A percentile compares a stretch with the other conserved stretches of the same genome.
phyloP scores from a whole-genome alignment of 2,797 vertebrate genomes.

The Streptopelia turtur region DNA sequence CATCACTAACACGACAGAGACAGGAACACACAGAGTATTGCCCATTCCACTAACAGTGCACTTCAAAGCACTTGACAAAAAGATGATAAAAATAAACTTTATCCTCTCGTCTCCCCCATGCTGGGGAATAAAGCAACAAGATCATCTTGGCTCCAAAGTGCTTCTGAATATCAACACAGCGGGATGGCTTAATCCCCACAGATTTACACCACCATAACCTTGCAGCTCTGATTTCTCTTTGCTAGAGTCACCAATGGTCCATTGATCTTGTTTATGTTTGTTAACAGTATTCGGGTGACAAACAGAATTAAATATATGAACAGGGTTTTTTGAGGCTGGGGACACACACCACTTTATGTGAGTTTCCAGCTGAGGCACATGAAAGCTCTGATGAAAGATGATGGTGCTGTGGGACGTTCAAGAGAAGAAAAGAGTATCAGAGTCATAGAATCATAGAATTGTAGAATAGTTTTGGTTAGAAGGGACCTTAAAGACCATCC shows the following conservation, averaged over 20 bases:
- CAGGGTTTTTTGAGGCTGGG: not conserved
- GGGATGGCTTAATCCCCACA: slow-evolving; percentile 7
- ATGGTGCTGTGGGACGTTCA: not conserved
- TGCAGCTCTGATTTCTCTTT: not conserved
- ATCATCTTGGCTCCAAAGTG: slow-evolving; percentile 3
- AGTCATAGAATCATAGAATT: not conserved
- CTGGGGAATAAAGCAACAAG: slow-evolving; percentile 33
- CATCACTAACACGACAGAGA: not conserved
- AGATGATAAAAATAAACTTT: not conserved
- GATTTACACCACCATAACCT: not conserved
- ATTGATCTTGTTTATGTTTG: not conserved
- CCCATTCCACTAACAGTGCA: not conserved
- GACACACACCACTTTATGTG: not conserved
- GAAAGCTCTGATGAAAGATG: not conserved
- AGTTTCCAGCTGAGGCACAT: not conserved
- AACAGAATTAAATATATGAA: not conserved
- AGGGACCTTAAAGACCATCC: too few species aligned
- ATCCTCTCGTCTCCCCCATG: not conserved
- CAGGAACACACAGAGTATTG: not conserved
- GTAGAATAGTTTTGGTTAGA: too few species aligned
- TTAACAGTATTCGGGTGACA: not conserved
- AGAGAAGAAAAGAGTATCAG: not conserved
- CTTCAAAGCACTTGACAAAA: not conserved
- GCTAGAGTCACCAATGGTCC: not conserved
- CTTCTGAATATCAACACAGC: slow-evolving; percentile 16